Conservation (phyloP, 1,140 invertebrate genomes). For the Brachionus paranguensis region DNA sequence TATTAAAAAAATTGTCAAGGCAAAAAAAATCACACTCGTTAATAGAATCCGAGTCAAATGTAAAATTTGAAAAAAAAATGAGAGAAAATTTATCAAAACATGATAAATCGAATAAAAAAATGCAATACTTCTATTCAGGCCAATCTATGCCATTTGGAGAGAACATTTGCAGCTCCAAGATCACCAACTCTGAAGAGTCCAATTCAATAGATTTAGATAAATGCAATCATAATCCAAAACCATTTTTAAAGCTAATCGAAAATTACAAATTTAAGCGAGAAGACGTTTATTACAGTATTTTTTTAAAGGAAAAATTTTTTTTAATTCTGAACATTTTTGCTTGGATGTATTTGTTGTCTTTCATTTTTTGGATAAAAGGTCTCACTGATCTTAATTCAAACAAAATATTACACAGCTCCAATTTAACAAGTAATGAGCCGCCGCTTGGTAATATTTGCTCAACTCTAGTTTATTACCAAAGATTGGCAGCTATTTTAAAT, state of each 20-base stretch:
- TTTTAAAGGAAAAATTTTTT: constrained; percentile 25
- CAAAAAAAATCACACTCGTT: not conserved
- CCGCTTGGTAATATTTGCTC: not conserved
- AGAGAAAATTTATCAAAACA: not conserved
- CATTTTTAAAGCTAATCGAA: not conserved
- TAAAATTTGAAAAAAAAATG: not conserved
- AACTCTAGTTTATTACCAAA: not conserved
- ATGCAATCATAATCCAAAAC: not conserved
- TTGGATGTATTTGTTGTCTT: constrained; percentile 31
- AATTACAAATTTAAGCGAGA: constrained; percentile 1
- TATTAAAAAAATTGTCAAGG: not conserved
- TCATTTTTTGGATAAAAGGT: constrained; percentile 34
- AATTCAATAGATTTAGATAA: not conserved
- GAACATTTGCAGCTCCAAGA: not conserved
- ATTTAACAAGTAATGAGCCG: not conserved
- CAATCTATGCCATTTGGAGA: not conserved
- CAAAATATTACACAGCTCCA: not conserved
- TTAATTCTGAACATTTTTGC: not conserved
- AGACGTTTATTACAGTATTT: not conserved
- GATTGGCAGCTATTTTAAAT: not conserved
- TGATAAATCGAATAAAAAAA: not conserved
- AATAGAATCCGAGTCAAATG: not conserved
- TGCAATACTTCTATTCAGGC: not conserved
- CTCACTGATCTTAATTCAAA: not conserved
- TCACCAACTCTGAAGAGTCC: not conserved